Evolutionary conservation across 1,140 invertebrate species (phyloP).

Genomic region (Zaprionus gabonicus): DNA sequence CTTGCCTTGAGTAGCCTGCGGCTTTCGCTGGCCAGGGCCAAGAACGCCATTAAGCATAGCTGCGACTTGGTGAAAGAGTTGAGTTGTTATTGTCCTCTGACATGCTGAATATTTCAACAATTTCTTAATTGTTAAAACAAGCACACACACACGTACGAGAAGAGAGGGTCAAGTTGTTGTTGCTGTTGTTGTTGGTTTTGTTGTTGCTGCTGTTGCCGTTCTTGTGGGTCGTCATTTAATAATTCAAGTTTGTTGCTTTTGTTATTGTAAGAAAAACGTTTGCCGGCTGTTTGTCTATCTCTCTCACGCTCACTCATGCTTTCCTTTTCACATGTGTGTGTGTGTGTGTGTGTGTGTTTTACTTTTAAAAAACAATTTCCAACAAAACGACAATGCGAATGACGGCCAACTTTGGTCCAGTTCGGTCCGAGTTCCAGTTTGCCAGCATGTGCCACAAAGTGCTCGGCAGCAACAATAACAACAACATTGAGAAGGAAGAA

Average conservation of each 20-base stretch:
- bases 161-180: slow-evolving; percentile 27
- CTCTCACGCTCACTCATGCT: neutral
- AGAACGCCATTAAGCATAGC: slow-evolving; percentile 29
- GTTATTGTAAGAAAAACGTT: slow-evolving; percentile 48
- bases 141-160: slow-evolving; percentile 5
- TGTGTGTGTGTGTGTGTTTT: slow-evolving; percentile 54
- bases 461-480: slow-evolving; percentile 24
- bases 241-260: slow-evolving; percentile 59
- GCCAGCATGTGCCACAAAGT: slow-evolving; percentile 76
- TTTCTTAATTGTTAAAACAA: slow-evolving; percentile 76
- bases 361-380: slow-evolving; percentile 73
- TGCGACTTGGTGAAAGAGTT: slow-evolving; percentile 25
- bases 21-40: slow-evolving; percentile 28
- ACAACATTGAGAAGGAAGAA: slow-evolving; percentile 10
- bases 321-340: slow-evolving; percentile 12
- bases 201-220: slow-evolving; percentile 39
- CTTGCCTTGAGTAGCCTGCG: neutral
- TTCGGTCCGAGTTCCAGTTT: slow-evolving; percentile 19
- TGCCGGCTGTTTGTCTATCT: slow-evolving; percentile 23
- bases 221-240: slow-evolving; percentile 65
- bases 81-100: slow-evolving; percentile 39
- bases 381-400: slow-evolving; percentile 68
- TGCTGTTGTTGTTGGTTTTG: slow-evolving; percentile 34
- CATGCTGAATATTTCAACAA: slow-evolving; percentile 68
- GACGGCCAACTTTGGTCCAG: slow-evolving; percentile 61